Evolutionary conservation across 2,888 invertebrate genomes (phyloP), one percentile per base, ranked within the genome.

Genomic region (Loripinus fragilis): DNA sequence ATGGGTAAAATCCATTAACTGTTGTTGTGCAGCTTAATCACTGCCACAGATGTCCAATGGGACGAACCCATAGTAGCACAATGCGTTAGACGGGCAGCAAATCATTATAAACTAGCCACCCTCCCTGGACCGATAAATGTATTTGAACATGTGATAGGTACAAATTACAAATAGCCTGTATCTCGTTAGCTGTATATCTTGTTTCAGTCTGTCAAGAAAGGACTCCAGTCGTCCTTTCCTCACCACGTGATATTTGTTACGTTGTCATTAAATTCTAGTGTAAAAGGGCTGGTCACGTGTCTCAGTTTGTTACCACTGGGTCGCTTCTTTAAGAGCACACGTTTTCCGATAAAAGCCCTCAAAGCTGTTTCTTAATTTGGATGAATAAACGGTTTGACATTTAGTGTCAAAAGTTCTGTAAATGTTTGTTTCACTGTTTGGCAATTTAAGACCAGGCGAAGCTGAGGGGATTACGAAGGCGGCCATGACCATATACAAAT

Each of bases 361-460:
- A 60, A 60, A 17, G 30, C 23, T 28, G 17, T 12, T 30, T 20
- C 20, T 60, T 60, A 60, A 60, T 60, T 33, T 33, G 60, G 60
- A 60, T 60, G 30, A 60, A 60, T 60, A 60, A 60, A 60, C 33
- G 23, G 3, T 60, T 60, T 60, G 60, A 33, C 60, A 60, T 60
- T 60, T 60, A 60, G 60, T 60, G 60, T 60, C 60, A 60, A 60
- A 60, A 33, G 30, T 30, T 60, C 28, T 60, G 60, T 52, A 52
- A 52, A 52, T 52, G 52, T 52, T 52, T 52, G 52, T n/a, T 52
- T 52, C 52, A 52, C 8, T 52, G 25, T 5, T 52, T n/a, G n/a
- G n/a, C n/a, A n/a, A n/a, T n/a, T n/a, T n/a, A n/a, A n/a, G n/a
- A n/a, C n/a, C n/a, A n/a, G n/a, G n/a, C n/a, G n/a, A n/a, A n/a